phyloP scores from a whole-genome alignment of 2,888 invertebrate species.

The Archaeoteleia sp. region DNA sequence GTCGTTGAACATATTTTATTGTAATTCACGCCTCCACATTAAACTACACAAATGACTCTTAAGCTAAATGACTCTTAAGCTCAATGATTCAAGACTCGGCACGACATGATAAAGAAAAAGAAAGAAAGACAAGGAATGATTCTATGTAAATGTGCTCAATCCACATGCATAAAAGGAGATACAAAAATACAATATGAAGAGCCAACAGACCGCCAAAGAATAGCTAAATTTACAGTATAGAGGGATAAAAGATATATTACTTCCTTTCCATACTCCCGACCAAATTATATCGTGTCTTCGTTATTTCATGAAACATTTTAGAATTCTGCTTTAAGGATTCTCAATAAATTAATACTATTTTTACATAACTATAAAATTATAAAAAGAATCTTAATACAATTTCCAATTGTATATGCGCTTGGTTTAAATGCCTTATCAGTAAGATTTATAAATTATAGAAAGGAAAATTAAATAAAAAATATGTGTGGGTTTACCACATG shows the following conservation, averaged over 20 bases:
- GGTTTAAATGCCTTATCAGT: no score
- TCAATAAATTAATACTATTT: no score
- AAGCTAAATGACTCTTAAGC: constrained; percentile 6
- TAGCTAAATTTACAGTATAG: constrained; percentile 7
- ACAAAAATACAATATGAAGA: constrained; percentile 15
- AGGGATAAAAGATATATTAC: constrained; percentile 9
- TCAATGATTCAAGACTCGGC: constrained; percentile 14
- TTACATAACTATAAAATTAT: no score
- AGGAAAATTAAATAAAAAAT: no score
- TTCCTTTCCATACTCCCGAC: constrained; percentile 6
- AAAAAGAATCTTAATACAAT: no score
- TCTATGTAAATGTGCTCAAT: constrained; percentile 16
- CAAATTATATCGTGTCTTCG: neutral
- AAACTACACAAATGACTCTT: constrained; percentile 6
- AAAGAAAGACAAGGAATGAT: constrained; percentile 7
- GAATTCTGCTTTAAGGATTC: neutral
- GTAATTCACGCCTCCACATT: constrained; percentile 6
- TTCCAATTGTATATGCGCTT: no score
- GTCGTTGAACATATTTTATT: constrained; percentile 2
- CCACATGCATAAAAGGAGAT: constrained; percentile 11
- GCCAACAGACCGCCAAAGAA: constrained; percentile 7
- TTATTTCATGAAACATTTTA: constrained; percentile 7
- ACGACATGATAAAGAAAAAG: constrained; percentile 5
- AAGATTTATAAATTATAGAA: no score
- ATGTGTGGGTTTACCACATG: no score